phyloP scores from a whole-genome alignment of 2,797 vertebrate species.

The Carcharodon carcharias region DNA sequence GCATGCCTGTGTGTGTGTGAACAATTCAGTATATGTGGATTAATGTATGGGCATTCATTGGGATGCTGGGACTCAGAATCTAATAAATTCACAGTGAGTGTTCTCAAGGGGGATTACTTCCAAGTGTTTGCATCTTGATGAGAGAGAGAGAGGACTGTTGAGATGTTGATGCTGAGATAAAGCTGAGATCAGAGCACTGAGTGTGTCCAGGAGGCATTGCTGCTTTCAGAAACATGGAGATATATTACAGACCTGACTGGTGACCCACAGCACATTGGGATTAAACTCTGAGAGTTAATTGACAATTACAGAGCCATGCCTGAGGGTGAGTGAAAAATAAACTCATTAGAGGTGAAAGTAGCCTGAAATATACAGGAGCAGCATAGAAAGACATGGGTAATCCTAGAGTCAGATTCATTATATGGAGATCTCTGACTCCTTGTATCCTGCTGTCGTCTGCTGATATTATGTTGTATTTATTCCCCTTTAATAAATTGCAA shows the following conservation, averaged over 20 bases:
- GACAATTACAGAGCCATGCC: neutral
- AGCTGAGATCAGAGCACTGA: neutral
- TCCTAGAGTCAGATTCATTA: neutral
- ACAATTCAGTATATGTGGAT: neutral
- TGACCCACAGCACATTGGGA: neutral
- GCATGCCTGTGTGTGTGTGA: too few species aligned
- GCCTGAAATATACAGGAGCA: neutral
- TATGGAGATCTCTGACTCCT: too few species aligned
- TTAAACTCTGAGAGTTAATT: neutral
- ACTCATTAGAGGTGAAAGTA: neutral
- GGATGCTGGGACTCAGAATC: neutral
- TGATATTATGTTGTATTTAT: neutral
- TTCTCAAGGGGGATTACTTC: neutral
- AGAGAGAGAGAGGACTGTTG: neutral
- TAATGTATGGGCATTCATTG: neutral
- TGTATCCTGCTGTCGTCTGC: neutral
- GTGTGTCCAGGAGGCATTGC: neutral
- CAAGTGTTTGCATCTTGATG: neutral
- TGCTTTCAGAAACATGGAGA: neutral
- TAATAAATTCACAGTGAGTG: neutral
- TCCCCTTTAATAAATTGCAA: neutral
- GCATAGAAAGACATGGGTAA: neutral
- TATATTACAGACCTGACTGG: neutral
- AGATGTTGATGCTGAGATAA: neutral
- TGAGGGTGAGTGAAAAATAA: neutral